phyloP scores from a whole-genome alignment of 1,140 invertebrate genomes.

The Caerostris darwini region DNA sequence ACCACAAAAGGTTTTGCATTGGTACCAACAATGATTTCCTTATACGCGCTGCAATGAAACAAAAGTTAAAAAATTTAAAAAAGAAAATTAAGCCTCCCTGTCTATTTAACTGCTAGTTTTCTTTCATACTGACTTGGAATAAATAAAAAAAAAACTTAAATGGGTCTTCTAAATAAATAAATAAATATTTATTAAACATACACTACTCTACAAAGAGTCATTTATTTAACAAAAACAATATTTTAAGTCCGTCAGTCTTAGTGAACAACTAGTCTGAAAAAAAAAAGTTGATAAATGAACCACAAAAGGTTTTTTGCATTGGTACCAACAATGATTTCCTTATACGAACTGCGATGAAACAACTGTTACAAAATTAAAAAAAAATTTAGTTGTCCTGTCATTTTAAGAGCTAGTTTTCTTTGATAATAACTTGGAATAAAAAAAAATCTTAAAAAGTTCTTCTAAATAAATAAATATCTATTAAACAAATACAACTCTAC shows the following conservation, averaged over 20 bases:
- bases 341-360: neutral
- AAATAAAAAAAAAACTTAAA: too few relatives aligned
- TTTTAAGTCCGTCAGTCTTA: too few relatives aligned
- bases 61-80: neutral
- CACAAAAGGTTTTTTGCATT: neutral
- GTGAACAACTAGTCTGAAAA: neutral
- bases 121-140: too few relatives aligned
- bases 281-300: constrained; percentile 33
- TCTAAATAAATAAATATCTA: too few relatives aligned
- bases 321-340: neutral
- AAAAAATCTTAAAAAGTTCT: too few relatives aligned
- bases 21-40: neutral
- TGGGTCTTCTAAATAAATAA: too few relatives aligned
- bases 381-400: neutral
- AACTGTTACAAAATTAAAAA: neutral
- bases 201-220: too few relatives aligned
- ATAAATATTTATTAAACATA: too few relatives aligned
- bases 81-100: neutral
- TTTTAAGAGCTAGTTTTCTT: too few relatives aligned
- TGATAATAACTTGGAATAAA: too few relatives aligned
- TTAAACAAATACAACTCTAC: too few relatives aligned
- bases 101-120: neutral
- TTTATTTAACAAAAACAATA: too few relatives aligned
- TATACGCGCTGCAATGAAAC: neutral
- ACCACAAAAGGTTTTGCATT: neutral